Conservation (phyloP, 2,797 vertebrate species). For the Pampus argenteus region DNA sequence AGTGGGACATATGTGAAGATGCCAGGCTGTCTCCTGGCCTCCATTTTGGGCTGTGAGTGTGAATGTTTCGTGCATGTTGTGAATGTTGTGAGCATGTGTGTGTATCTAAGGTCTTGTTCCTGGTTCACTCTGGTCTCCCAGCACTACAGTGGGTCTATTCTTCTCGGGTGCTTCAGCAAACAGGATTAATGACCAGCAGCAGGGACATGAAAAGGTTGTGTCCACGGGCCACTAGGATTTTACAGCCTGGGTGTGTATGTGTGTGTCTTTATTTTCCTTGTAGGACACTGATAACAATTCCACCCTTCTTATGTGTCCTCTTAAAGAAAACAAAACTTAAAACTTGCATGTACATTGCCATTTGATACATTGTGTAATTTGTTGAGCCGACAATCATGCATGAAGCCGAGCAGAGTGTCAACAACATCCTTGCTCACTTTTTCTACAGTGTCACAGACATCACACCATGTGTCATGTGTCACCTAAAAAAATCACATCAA, state of each 20-base stretch:
- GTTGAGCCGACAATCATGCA: slow-evolving; percentile 8
- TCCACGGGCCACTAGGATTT: slow-evolving; percentile 59
- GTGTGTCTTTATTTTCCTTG: slow-evolving; percentile 26
- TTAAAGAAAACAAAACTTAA: slow-evolving; percentile 31
- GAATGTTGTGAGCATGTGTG: slow-evolving; percentile 27
- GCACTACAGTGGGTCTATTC: slow-evolving; percentile 69
- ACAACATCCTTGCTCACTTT: slow-evolving; percentile 1
- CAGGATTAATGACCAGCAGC: slow-evolving; percentile 71
- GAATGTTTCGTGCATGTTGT: slow-evolving; percentile 17
- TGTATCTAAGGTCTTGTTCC: slow-evolving; percentile 62
- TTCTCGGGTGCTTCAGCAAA: slow-evolving; percentile 65
- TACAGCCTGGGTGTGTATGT: slow-evolving; percentile 39
- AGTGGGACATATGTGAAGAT: slow-evolving; percentile 54
- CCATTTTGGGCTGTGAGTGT: slow-evolving; percentile 49
- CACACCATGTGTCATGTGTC: slow-evolving; percentile 1
- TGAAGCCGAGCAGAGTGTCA: slow-evolving; percentile 18
- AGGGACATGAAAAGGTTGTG: slow-evolving; percentile 68
- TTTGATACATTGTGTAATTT: slow-evolving; percentile 20
- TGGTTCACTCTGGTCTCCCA: slow-evolving; percentile 60
- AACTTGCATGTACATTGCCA: slow-evolving; percentile 38
- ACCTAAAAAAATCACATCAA: background rate
- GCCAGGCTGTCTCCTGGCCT: slow-evolving; percentile 59
- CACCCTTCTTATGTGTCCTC: slow-evolving; percentile 19
- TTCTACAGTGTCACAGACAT: background rate
- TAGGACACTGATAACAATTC: slow-evolving; percentile 33